A percentile compares a stretch with the other conserved stretches of the same genome.
phyloP scores from a whole-genome alignment of 1,140 invertebrate genomes.

The Phymorhynchus buccinoides region DNA sequence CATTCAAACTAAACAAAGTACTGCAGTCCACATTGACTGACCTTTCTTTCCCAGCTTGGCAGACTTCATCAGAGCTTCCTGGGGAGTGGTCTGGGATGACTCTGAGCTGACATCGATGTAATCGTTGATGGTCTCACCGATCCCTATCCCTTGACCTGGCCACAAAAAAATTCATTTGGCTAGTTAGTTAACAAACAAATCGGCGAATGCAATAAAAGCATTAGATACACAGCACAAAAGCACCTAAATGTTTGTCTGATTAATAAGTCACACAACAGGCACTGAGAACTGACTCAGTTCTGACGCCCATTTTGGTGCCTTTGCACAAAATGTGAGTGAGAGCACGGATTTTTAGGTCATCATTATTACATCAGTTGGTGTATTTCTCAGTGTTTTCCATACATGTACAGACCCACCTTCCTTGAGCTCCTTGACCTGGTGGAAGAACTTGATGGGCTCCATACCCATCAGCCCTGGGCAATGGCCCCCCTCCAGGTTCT shows the following conservation, averaged over 20 bases:
- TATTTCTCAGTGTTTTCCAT: neutral
- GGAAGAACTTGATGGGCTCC: slow-evolving; percentile 55
- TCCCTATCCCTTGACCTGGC: slow-evolving; percentile 28
- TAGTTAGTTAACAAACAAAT: neutral
- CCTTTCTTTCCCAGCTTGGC: slow-evolving; percentile 68
- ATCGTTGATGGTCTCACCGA: slow-evolving; percentile 51
- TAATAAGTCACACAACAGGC: neutral
- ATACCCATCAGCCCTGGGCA: slow-evolving; percentile 53
- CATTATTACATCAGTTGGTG: no score
- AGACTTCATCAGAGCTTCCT: slow-evolving; percentile 68
- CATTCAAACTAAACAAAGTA: neutral
- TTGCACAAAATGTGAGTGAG: no score
- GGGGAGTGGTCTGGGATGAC: slow-evolving; percentile 55
- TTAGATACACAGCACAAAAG: slow-evolving; percentile 11
- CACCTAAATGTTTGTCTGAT: neutral
- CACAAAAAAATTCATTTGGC: neutral
- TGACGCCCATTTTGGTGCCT: no score
- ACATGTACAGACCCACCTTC: slow-evolving; percentile 5
- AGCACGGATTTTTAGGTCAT: no score
- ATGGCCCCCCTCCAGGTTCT: slow-evolving; percentile 45
- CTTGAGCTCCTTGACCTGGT: slow-evolving; percentile 52
- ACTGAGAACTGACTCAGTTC: no score
- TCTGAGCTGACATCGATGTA: slow-evolving; percentile 53
- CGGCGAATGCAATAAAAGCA: slow-evolving; percentile 8
- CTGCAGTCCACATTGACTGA: slow-evolving; percentile 10